Conservation (phyloP, 1,140 invertebrate species). For the Euglossa dilemma region DNA sequence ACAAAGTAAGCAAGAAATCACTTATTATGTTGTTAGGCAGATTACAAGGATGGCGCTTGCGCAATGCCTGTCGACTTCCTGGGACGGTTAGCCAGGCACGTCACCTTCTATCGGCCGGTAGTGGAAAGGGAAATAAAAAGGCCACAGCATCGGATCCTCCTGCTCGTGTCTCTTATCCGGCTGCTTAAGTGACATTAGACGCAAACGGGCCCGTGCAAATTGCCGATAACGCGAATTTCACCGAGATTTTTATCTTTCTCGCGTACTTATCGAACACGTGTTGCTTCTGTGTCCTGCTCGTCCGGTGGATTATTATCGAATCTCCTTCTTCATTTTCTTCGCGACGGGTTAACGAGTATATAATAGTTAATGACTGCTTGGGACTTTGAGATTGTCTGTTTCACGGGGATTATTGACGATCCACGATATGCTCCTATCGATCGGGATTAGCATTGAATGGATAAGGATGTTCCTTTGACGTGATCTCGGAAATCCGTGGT, state of each 20-base stretch:
- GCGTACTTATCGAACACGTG: not conserved
- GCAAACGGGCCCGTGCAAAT: not conserved
- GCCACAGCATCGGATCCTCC: not conserved
- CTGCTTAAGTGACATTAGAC: constrained; percentile 16
- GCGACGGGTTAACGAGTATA: not conserved
- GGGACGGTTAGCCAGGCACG: constrained; percentile 18
- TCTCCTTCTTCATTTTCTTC: too few relatives aligned
- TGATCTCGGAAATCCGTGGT: not conserved
- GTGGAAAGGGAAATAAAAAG: not conserved
- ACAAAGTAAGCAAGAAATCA: constrained; percentile 61
- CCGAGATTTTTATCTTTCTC: not conserved
- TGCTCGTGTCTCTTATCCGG: not conserved
- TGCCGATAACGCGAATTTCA: not conserved
- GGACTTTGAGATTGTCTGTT: not conserved
- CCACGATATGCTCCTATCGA: not conserved
- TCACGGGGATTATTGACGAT: not conserved
- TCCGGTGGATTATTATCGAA: too few relatives aligned
- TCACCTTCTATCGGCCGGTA: not conserved
- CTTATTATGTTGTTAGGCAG: constrained; percentile 67
- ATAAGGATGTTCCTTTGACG: not conserved
- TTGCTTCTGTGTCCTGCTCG: too few relatives aligned
- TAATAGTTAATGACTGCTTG: not conserved
- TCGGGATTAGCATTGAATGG: constrained; percentile 14
- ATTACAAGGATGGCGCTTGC: constrained; percentile 58
- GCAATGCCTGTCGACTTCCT: constrained; percentile 55